Evolutionary conservation across 2,797 vertebrate species (phyloP).

Genomic region (Vireo griseus): DNA sequence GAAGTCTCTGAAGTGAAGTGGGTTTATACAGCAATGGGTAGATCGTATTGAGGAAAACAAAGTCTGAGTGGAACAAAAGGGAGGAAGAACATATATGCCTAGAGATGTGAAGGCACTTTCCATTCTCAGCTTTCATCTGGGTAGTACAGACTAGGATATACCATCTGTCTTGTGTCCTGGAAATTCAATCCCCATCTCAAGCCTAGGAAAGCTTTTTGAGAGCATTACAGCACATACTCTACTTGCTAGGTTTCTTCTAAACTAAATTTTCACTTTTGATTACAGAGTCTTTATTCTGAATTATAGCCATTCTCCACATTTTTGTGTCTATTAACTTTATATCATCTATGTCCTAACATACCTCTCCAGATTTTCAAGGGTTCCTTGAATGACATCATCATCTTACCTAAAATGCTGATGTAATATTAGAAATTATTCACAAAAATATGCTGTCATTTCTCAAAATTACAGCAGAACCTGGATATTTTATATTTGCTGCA

Average conservation of each 20-base stretch:
- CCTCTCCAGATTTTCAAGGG: neutral
- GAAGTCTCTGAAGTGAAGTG: neutral
- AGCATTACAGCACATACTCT: neutral
- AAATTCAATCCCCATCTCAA: neutral
- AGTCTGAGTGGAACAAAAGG: neutral
- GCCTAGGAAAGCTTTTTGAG: neutral
- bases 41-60: neutral
- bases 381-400: neutral
- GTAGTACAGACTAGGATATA: neutral
- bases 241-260: neutral
- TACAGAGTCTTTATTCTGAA: neutral
- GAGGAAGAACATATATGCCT: neutral
- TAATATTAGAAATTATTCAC: neutral
- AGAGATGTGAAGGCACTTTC: neutral
- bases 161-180: neutral
- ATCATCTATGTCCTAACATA: neutral
- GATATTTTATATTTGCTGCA: neutral
- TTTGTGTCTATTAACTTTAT: neutral
- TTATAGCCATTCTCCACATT: neutral
- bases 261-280: neutral
- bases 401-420: neutral
- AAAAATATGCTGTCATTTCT: neutral
- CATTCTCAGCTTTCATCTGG: neutral
- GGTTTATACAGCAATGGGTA: neutral
- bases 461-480: neutral